Conservation (phyloP, 64 coral and sea anemone genomes). For the Stichodactyla helianthus region DNA sequence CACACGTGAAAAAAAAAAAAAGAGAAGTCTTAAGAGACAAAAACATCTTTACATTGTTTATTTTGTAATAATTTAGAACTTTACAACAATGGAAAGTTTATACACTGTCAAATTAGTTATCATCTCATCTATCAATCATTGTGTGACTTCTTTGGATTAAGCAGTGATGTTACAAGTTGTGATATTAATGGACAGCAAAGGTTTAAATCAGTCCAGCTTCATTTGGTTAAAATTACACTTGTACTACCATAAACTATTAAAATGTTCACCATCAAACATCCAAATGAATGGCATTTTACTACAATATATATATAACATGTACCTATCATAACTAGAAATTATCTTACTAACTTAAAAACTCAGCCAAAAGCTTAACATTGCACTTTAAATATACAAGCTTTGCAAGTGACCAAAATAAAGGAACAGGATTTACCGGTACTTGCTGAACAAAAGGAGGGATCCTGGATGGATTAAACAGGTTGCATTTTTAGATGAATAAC, state of each 20-base stretch:
- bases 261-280: not conserved
- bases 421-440: no score
- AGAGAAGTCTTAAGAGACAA: constrained; percentile 15
- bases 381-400: not conserved
- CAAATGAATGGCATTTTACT: not conserved
- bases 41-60: constrained; percentile 25
- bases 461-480: not conserved
- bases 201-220: not conserved
- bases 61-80: constrained; percentile 24
- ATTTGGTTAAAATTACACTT: constrained; percentile 1
- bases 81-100: not conserved
- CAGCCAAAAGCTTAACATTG: not conserved
- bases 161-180: not conserved
- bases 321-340: not conserved
- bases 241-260: not conserved
- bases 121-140: not conserved
- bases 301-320: not conserved
- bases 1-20: not conserved
- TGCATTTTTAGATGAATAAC: not conserved
- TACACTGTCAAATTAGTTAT: constrained; percentile 6
- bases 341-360: constrained; percentile 4
- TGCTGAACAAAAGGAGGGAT: not conserved
- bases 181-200: not conserved
- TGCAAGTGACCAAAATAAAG: not conserved
- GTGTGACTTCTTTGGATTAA: not conserved